Conservation (phyloP, 2,888 invertebrate genomes). For the Oxycera nigricornis region DNA sequence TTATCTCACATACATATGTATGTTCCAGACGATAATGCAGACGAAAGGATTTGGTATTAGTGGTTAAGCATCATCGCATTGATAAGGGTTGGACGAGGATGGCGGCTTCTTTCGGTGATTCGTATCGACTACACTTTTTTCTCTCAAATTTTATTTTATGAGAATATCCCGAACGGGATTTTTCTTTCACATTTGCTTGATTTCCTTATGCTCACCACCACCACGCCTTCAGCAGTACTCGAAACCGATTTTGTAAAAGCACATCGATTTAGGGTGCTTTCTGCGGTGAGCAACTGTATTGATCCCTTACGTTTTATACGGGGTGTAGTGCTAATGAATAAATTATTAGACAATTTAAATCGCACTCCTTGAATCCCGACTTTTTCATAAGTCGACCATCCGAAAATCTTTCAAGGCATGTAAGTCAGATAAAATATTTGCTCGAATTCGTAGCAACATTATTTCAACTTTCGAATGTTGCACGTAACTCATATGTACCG, state of each 20-base stretch:
- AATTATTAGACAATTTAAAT: conserved; percentile 40
- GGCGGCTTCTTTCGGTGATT: background rate
- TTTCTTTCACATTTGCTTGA: background rate
- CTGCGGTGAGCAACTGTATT: background rate
- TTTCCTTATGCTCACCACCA: background rate
- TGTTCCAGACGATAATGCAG: conserved; percentile 4
- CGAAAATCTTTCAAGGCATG: background rate
- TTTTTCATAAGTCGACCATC: background rate
- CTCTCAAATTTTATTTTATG: conserved; percentile 29
- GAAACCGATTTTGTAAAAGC: background rate
- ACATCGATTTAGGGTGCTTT: conserved; percentile 3
- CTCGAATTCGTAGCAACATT: background rate
- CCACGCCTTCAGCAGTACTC: background rate
- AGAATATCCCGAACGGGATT: conserved; percentile 16
- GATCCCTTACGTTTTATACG: background rate
- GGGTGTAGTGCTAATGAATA: conserved; percentile 43
- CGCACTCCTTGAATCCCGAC: background rate
- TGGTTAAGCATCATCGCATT: background rate
- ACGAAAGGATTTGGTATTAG: background rate
- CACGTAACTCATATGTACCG: background rate
- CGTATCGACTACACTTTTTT: background rate
- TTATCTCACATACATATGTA: background rate
- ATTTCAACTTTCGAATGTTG: background rate
- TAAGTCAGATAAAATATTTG: background rate
- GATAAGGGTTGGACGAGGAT: conserved; percentile 4